Percentiles rank a stretch among this genome's conserved stretches.
These are phyloP conservation scores for Geococcyx californianus DNA, from an alignment of 2,113 vertebrate genomes.

Conservation along the genomic window DNA sequence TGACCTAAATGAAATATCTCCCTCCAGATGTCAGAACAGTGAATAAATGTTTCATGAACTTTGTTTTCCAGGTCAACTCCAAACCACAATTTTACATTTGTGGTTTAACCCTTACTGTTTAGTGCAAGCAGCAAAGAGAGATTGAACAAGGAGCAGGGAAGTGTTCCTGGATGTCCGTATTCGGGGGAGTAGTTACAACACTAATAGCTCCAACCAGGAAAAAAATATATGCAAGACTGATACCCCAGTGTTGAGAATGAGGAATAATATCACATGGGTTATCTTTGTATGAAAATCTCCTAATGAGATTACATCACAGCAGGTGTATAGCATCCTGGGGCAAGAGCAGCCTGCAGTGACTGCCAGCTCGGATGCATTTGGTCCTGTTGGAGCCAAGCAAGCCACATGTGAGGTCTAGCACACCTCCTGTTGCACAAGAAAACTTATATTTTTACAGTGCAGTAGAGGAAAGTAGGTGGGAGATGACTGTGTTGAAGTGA, in stretches of 20 bases:
- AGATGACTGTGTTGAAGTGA: neutral
- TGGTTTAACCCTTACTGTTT: constrained; percentile 7
- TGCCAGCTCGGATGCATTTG: neutral
- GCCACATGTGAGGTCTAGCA: neutral
- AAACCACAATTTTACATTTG: neutral
- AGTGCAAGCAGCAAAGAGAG: neutral
- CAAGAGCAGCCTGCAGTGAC: neutral
- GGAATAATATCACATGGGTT: neutral
- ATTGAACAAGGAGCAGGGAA: neutral
- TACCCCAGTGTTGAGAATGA: neutral
- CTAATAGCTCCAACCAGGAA: neutral
- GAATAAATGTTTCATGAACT: constrained; percentile 53
- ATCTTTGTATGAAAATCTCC: neutral
- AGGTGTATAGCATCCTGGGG: neutral
- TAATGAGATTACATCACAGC: fast-evolving
- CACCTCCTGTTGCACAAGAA: neutral
- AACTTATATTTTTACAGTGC: neutral
- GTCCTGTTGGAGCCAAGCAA: neutral
- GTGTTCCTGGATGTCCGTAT: neutral
- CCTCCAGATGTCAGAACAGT: neutral
- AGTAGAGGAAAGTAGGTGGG: neutral
- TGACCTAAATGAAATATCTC: constrained; percentile 36
- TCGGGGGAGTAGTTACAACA: fast-evolving
- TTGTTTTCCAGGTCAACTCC: constrained; percentile 28
- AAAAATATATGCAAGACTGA: neutral